Base-by-base conservation (phyloP, 2,888 invertebrate genomes). In the Pseudococcus viburni region DNA sequence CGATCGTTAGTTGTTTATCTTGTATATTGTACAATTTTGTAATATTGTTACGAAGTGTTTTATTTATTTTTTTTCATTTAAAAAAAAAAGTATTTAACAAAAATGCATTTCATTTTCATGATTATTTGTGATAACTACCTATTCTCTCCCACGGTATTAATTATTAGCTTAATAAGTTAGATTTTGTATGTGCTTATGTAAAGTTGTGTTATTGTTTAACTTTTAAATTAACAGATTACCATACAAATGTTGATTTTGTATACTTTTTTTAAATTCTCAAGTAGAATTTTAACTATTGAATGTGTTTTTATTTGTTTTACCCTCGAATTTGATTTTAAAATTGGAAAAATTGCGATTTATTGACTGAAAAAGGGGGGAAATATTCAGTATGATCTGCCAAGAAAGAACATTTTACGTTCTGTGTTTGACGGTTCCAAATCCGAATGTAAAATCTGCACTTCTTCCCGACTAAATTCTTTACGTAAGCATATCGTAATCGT, bases 121-220 rank as follows among this genome's bases (percentile, higher is more conserved):
- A 22, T 39, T 39, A 59, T 85, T 85, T 85, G 85, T 85, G 85
- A 85, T 85, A 85, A 85, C 85, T 55, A 19, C 19, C 26, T 33
- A 33, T 33, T 73, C 68, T 84, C 84, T 59, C 59, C 84, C 85
- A 85, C 85, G 51, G 85, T 85, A 85, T 85, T 85, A 85, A 85
- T 85, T 85, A 64, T 26, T 59, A 59, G 59, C 55, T 84, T 51
- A 85, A 59, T 85, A 39, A n/a, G 39, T n/a, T 59, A 85, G 59
- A 19, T 85, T 84, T 48, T 59, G 22, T 55, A 59, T 85, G 64
- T 85, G 59, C 85, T 39, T 85, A 33, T 85, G 85, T 85, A 85
- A 85, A 59, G 46, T 59, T 85, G 85, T 85, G 85, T 59, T 33
- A 33, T 59, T 59, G 6, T 84, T 84, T 85, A 85, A 85, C 85